Conservation (phyloP, 2,888 invertebrate genomes). For the Urechis unicinctus region DNA sequence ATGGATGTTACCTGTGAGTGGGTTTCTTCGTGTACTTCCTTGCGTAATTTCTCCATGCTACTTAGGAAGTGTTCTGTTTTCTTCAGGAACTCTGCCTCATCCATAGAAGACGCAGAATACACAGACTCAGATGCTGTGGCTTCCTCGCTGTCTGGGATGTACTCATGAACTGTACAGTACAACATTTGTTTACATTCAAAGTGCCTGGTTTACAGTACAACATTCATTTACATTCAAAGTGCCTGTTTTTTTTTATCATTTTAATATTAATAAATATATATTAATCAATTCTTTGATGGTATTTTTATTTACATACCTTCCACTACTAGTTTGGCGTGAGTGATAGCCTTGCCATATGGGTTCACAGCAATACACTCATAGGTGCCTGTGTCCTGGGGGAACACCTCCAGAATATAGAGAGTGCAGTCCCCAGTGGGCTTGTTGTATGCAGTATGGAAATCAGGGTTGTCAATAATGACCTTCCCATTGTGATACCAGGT, state of each 20-base stretch:
- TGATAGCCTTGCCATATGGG: slow-evolving; percentile 89
- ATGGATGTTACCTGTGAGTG: not conserved
- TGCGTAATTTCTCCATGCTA: slow-evolving; percentile 21
- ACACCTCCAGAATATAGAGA: slow-evolving; percentile 88
- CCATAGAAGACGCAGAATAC: slow-evolving; percentile 31
- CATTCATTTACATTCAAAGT: not conserved
- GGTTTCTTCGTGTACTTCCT: slow-evolving; percentile 21
- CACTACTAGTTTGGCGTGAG: slow-evolving; percentile 52
- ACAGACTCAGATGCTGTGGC: slow-evolving; percentile 55
- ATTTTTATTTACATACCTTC: slow-evolving; percentile 27
- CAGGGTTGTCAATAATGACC: slow-evolving; percentile 21
- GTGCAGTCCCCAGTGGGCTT: slow-evolving; percentile 55
- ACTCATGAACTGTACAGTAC: slow-evolving; percentile 72
- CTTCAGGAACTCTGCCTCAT: slow-evolving; percentile 22
- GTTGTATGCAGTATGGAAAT: slow-evolving; percentile 40
- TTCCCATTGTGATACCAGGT: slow-evolving; percentile 90
- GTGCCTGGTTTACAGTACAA: not conserved
- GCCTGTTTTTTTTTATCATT: not conserved
- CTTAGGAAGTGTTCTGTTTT: slow-evolving; percentile 23
- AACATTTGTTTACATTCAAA: not conserved
- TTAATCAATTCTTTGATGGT: too few relatives aligned
- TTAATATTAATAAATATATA: not conserved
- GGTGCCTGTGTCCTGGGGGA: slow-evolving; percentile 92
- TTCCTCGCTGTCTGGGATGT: slow-evolving; percentile 79
- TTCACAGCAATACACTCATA: slow-evolving; percentile 94